These are phyloP conservation scores for Homarus americanus DNA, from an alignment of 1,140 invertebrate species.

Conservation along the genomic window DNA sequence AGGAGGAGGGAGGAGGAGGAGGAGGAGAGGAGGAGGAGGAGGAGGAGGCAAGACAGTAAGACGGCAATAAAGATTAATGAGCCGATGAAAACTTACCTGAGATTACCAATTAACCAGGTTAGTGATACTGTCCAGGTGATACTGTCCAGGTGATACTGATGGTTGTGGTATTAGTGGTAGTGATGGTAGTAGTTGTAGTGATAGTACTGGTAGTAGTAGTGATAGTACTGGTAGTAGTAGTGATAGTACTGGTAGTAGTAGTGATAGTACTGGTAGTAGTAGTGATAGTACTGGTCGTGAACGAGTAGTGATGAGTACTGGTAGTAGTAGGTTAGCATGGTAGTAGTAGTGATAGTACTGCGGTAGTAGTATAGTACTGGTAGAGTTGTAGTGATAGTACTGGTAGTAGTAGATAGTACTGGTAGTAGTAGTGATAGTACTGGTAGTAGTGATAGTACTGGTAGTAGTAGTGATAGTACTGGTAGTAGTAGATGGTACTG, in stretches of 20 bases:
- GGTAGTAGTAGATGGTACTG: background rate
- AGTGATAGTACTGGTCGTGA: background rate
- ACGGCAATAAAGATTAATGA: constrained; percentile 34
- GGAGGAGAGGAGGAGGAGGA: background rate
- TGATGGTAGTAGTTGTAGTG: background rate
- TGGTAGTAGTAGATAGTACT: background rate
- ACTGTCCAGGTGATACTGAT: background rate
- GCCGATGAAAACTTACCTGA: background rate
- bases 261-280: constrained; percentile 3
- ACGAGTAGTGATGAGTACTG: background rate
- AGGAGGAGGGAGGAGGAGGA: background rate
- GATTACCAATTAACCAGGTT: constrained; percentile 26
- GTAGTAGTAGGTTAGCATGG: background rate
- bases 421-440: background rate
- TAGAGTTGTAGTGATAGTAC: background rate
- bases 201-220: background rate
- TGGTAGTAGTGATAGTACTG: background rate
- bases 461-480: background rate
- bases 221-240: background rate
- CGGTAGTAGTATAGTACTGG: background rate
- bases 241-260: background rate
- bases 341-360: background rate
- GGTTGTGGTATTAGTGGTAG: background rate
- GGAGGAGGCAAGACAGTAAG: background rate
- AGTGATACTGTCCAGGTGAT: background rate